Base-by-base conservation (phyloP, 2,888 invertebrate species). In the Acanthopleura granulata region DNA sequence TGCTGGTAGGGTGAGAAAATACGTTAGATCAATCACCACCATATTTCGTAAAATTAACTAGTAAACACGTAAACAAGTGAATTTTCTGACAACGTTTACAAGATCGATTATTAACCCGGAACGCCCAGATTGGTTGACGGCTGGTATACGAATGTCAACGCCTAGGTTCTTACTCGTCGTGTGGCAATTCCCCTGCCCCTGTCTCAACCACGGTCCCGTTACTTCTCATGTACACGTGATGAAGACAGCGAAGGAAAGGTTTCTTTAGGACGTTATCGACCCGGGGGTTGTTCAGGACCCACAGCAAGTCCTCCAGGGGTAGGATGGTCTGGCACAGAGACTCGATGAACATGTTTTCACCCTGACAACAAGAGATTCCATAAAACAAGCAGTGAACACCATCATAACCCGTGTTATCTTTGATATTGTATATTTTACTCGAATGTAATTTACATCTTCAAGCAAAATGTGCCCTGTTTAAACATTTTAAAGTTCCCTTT, bases 311-410 rank as follows among this genome's bases (percentile, higher is more conserved):
- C 18, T 90, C 90, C 80, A 89, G 84, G 3, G 89, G 87, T 50
- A 90, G 79, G 73, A 90, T 89, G 12, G 89, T 89, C 81, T 90
- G 90, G 74, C 90, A 90, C 29, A 90, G 83, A 0, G 90, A 90
- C 81, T 90, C 90, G 6, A 91, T 90, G 78, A 90, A 89, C 81
- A 89, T 88, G 80, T 91, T 91, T 77, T 90, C 90, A n/a, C 90
- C 90, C 89, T 89, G 78, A 50, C 16, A 74, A 49, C 6, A 74
- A 49, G 11, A 74, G 40, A n/a, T n/a, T n/a, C n/a, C n/a, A n/a
- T n/a, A n/a, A n/a, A n/a, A n/a, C n/a, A n/a, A n/a, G n/a, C n/a
- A n/a, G n/a, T n/a, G n/a, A n/a, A n/a, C n/a, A n/a, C n/a, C n/a
- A n/a, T n/a, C n/a, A n/a, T n/a, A n/a, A n/a, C n/a, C n/a, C n/a